phyloP scores from a whole-genome alignment of 2,113 vertebrate species.

The Falco punctatus region DNA sequence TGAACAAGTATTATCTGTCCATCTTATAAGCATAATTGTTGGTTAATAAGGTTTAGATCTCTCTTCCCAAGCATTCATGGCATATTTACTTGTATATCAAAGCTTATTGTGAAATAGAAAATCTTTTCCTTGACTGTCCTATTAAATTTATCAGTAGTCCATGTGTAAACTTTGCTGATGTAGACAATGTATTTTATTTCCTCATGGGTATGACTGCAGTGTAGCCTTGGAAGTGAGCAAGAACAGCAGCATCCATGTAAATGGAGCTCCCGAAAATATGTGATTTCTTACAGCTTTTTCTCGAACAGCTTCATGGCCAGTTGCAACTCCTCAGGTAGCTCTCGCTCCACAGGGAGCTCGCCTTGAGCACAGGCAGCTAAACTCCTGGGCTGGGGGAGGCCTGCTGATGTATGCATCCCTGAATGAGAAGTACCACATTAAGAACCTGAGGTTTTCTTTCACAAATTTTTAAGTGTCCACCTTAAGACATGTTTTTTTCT shows the following conservation, averaged over 20 bases:
- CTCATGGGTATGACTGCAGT: not conserved
- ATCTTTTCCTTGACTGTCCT: not conserved
- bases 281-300: not conserved
- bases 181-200: not conserved
- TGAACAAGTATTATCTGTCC: not conserved
- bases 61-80: not conserved
- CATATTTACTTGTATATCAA: not conserved
- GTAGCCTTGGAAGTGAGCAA: not conserved
- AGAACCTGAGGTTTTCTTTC: not conserved
- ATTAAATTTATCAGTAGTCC: not conserved
- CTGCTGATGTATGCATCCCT: not conserved
- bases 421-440: not conserved
- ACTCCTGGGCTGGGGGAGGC: not conserved
- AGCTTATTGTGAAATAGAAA: not conserved
- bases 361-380: not conserved
- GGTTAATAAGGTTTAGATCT: not conserved
- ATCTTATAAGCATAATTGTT: not conserved
- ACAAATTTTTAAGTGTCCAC: not conserved
- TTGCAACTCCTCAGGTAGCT: not conserved
- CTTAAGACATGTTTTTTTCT: not conserved
- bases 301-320: not conserved
- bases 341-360: not conserved
- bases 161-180: not conserved
- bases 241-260: not conserved
- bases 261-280: not conserved